Evolutionary conservation across 2,797 vertebrate species (phyloP).

Genomic region (Lindbergichthys nudifrons): DNA sequence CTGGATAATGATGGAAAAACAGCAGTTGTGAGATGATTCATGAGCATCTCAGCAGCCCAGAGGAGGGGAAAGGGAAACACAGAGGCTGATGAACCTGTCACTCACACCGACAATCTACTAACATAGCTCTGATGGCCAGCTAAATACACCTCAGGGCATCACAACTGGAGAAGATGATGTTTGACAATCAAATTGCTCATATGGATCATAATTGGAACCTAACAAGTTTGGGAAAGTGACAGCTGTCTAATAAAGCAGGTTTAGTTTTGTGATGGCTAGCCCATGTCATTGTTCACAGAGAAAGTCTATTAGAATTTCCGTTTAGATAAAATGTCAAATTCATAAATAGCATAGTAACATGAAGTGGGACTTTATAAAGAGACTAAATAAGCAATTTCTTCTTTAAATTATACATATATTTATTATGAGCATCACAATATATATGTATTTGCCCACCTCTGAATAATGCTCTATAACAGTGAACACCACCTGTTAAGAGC

Average conservation of each 20-base stretch:
- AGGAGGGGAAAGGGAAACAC: constrained; percentile 28
- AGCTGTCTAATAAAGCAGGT: constrained; percentile 74
- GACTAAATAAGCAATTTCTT: too few relatives aligned
- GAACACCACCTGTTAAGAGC: constrained; percentile 6
- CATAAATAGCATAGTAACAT: too few relatives aligned
- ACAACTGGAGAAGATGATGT: constrained; percentile 72
- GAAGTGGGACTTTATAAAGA: too few relatives aligned
- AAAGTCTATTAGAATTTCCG: background rate
- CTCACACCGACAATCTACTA: constrained; percentile 32
- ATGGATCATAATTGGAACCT: constrained; percentile 72
- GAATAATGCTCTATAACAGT: background rate
- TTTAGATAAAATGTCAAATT: too few relatives aligned
- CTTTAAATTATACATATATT: too few relatives aligned
- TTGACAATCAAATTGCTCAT: constrained; percentile 74
- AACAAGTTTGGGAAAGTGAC: constrained; percentile 72
- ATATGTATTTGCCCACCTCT: too few relatives aligned
- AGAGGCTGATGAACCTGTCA: constrained; percentile 57
- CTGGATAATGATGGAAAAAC: constrained; percentile 38
- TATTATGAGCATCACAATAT: too few relatives aligned
- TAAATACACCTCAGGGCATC: constrained; percentile 65
- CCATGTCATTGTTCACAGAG: constrained; percentile 69
- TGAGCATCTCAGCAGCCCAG: constrained; percentile 32
- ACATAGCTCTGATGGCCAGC: constrained; percentile 40
- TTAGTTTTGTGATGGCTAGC: constrained; percentile 78
- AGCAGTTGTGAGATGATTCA: constrained; percentile 37